Evolutionary conservation across 2,888 invertebrate genomes (phyloP).

Genomic region (Arge pagana): DNA sequence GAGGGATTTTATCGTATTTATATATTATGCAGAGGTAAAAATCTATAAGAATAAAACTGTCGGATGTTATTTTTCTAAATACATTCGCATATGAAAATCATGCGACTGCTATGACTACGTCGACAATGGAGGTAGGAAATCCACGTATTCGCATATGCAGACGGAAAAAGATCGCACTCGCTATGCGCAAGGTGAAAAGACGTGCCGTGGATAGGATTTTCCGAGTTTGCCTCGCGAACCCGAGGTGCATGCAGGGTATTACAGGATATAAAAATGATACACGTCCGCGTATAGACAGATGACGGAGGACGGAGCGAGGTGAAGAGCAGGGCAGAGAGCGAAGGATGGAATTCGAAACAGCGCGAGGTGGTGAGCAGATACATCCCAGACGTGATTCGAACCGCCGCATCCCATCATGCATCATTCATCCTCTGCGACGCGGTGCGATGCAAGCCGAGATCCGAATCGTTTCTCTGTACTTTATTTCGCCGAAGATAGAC

Average conservation of each 20-base stretch:
- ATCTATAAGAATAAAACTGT: too few relatives aligned
- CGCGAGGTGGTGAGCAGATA: too few relatives aligned
- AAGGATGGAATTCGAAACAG: too few relatives aligned
- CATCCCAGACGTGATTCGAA: constrained; percentile 20
- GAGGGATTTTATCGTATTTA: too few relatives aligned
- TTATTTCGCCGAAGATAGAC: constrained; percentile 6
- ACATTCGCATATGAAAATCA: too few relatives aligned
- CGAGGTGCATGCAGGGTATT: constrained; percentile 12
- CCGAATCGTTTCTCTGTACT: constrained; percentile 16
- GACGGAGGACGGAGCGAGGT: constrained; percentile 1
- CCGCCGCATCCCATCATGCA: constrained; percentile 19
- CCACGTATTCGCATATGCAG: too few relatives aligned
- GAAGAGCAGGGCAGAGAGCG: too few relatives aligned
- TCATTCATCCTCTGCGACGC: constrained; percentile 20
- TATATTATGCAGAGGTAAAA: too few relatives aligned
- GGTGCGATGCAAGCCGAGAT: constrained; percentile 13
- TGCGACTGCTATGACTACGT: too few relatives aligned
- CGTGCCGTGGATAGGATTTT: constrained; percentile 4
- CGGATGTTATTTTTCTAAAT: too few relatives aligned
- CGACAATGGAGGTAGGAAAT: too few relatives aligned
- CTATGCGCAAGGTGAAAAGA: constrained; percentile 4
- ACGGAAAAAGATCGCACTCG: background rate
- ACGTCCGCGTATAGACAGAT: constrained; percentile 12
- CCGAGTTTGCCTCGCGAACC: background rate
- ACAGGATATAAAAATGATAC: constrained; percentile 16